Percentiles rank a stretch among this genome's conserved stretches.
Conservation (phyloP, 2,888 invertebrate species). For the Dynastes hyllus region DNA sequence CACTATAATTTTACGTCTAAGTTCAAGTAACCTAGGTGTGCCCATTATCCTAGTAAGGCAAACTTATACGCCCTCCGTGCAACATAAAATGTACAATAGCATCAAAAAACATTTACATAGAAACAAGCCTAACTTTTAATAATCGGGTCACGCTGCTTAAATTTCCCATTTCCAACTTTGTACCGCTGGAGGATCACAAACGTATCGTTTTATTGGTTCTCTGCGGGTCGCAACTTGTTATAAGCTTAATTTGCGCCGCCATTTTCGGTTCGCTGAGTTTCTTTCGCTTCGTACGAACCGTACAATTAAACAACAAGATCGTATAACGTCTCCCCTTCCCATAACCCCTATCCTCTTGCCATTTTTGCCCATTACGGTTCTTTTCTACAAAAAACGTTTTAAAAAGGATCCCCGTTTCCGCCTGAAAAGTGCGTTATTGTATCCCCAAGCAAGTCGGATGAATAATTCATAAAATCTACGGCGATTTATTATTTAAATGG, state of each 20-base stretch:
- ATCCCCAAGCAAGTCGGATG: conserved; percentile 20
- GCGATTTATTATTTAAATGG: conserved; percentile 42
- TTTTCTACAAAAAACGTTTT: conserved; percentile 10
- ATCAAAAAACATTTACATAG: conserved; percentile 3
- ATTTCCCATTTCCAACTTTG: conserved; percentile 19
- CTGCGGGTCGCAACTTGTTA: conserved; percentile 31
- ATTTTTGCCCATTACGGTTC: not conserved
- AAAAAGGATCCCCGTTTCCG: not conserved
- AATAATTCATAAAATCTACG: conserved; percentile 27
- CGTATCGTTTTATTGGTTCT: conserved; percentile 36
- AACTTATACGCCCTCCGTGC: not conserved
- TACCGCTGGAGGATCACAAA: conserved; percentile 32
- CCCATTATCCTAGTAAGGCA: too few species aligned
- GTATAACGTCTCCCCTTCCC: too few species aligned
- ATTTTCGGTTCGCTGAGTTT: conserved; percentile 29
- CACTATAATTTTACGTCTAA: too few species aligned
- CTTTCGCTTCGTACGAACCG: not conserved
- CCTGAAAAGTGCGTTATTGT: conserved; percentile 20
- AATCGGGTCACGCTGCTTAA: conserved; percentile 14
- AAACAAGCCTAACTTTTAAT: conserved; percentile 28
- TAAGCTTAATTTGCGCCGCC: conserved; percentile 31
- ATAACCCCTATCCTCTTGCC: not conserved
- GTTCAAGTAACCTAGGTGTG: too few species aligned
- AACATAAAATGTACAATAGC: conserved; percentile 6
- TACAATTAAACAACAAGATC: conserved; percentile 4